phyloP scores from a whole-genome alignment of 2,888 invertebrate genomes.

The Synergus itoensis region DNA sequence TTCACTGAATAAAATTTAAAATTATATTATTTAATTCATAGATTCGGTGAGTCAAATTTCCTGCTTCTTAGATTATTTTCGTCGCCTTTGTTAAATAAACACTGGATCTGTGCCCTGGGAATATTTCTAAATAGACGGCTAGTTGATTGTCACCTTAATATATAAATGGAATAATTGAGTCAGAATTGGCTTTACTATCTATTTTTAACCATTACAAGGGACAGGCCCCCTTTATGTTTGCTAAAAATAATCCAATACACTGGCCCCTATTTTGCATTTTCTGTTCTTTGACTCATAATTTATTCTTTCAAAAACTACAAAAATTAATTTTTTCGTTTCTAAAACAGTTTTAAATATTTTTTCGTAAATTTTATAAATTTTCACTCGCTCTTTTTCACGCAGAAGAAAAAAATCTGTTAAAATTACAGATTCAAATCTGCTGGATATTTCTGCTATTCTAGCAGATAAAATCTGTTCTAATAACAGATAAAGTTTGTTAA shows the following conservation, averaged over 20 bases:
- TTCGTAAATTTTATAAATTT: too few species aligned
- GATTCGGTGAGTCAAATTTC: not conserved
- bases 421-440: too few species aligned
- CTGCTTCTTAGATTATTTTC: not conserved
- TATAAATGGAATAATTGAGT: slow-evolving; percentile 76
- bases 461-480: too few species aligned
- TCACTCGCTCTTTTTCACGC: too few species aligned
- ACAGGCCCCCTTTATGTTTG: slow-evolving; percentile 70
- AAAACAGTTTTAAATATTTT: too few species aligned
- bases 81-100: not conserved
- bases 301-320: not conserved
- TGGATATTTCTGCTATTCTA: too few species aligned
- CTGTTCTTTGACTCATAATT: not conserved
- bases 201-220: slow-evolving; percentile 75
- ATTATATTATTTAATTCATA: too few species aligned
- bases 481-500: too few species aligned
- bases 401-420: too few species aligned
- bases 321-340: not conserved
- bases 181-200: slow-evolving; percentile 74
- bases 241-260: slow-evolving; percentile 72
- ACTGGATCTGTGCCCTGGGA: slow-evolving; percentile 54
- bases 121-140: slow-evolving; percentile 76
- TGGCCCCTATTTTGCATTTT: not conserved
- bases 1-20: not conserved
- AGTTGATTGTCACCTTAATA: slow-evolving; percentile 77